Evolutionary conservation across 2,888 invertebrate genomes (phyloP), one percentile per base, ranked within the genome.

Genomic region (Drosophila koepferae): DNA sequence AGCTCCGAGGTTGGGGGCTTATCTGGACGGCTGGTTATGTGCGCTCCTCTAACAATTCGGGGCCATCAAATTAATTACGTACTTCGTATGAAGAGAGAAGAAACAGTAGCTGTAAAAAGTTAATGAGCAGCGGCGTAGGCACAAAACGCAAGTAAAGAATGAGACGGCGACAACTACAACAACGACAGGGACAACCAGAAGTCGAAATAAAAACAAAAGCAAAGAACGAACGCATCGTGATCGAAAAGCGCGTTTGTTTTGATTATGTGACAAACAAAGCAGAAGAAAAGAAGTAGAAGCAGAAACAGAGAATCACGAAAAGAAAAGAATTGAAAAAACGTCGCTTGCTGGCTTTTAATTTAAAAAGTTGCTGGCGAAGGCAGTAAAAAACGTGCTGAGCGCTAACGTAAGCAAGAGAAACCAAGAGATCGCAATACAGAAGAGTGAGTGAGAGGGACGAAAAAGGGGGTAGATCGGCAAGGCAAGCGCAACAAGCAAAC

Each of bases 71-170:
- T 87, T 87, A 89, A 86, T 87, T 87, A 73, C 65, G 40, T 40
- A 60, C 31, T 40, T 34, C 41, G 56, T 8, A 58, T 16, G 55
- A 20, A 51, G 34, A 51, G 51, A 20, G 54, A 10, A 34, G 71
- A 75, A 81, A 89, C 86, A 72, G 90, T 82, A 88, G 90, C 86
- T 80, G 88, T 85, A 77, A 89, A 85, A 84, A 89, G 63, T 81
- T 81, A 81, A 84, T 63, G 72, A 76, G 74, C 78, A 65, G 66
- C 77, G 54, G 43, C 63, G 68, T 63, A 55, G 48, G 61, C 66
- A 58, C 40, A 70, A 74, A 69, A 66, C 67, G 53, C 44, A 70
- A 49, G 63, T 62, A 51, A 60, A 54, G n/a, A 23, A 44, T 34
- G 60, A 54, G 34, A 44, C 34, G 36, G n/a, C 23, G 20, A 23